Percentiles rank a stretch among this genome's conserved stretches.
Conservation (phyloP, 2,888 invertebrate genomes). For the Andrena praecox region DNA sequence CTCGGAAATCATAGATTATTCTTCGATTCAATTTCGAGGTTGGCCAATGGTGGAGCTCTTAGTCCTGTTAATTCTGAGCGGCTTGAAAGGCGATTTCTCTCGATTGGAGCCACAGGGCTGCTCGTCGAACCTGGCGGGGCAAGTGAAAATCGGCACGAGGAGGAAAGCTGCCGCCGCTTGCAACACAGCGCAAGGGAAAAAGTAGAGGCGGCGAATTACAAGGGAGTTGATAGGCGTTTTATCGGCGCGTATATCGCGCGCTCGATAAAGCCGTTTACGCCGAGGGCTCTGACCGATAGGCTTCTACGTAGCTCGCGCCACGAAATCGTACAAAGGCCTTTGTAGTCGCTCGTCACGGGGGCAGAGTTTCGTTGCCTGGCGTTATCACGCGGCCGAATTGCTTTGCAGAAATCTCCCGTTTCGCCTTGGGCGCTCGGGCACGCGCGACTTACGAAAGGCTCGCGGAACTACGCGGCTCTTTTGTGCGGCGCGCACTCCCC, state of each 20-base stretch:
- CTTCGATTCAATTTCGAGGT: no score
- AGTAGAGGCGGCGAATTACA: conserved; percentile 61
- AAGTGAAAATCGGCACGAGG: conserved; percentile 2
- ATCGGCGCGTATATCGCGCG: conserved; percentile 70
- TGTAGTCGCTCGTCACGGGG: conserved; percentile 43
- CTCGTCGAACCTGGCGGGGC: no score
- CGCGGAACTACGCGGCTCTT: background rate
- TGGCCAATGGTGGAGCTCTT: no score
- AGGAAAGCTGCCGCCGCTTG: background rate
- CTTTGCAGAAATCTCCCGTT: conserved; percentile 22
- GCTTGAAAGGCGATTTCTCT: background rate
- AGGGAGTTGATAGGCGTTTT: conserved; percentile 66
- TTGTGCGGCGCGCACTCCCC: background rate
- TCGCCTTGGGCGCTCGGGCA: background rate
- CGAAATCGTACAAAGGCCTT: conserved; percentile 61
- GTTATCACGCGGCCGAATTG: conserved; percentile 44
- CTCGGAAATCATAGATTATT: no score
- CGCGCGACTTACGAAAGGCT: background rate
- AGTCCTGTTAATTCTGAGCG: no score
- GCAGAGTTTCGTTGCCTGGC: conserved; percentile 25
- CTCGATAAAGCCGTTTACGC: conserved; percentile 70
- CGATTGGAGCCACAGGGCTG: background rate
- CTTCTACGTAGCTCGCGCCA: conserved; percentile 61
- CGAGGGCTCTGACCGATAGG: conserved; percentile 78
- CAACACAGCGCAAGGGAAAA: conserved; percentile 12